Evolutionary conservation across 2,888 invertebrate genomes (phyloP).

Genomic region (Scotopteryx bipunctaria): DNA sequence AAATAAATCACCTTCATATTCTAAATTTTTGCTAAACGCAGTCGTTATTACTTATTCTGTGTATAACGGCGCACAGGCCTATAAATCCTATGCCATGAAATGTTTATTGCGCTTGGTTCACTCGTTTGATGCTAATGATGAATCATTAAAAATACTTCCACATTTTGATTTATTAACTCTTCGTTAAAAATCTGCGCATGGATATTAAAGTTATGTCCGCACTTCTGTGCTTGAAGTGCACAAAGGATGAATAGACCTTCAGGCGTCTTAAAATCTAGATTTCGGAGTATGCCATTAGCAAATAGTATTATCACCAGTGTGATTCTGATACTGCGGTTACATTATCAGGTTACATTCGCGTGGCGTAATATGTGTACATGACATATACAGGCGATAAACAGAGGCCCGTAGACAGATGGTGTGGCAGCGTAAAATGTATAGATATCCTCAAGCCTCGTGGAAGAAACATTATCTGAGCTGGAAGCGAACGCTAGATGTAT

Average conservation of each 20-base stretch:
- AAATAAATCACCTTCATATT: constrained; percentile 9
- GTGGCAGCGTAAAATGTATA: not conserved
- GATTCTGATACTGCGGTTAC: too few relatives aligned
- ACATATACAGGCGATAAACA: too few relatives aligned
- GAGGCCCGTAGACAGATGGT: too few relatives aligned
- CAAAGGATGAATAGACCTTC: too few relatives aligned
- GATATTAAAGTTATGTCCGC: not conserved
- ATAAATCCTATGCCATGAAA: constrained; percentile 23
- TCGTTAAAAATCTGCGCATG: not conserved
- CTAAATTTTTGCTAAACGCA: constrained; percentile 33
- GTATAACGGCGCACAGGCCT: constrained; percentile 13
- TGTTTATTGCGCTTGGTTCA: constrained; percentile 23
- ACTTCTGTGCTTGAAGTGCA: too few relatives aligned
- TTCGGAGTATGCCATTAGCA: too few relatives aligned
- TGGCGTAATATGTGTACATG: too few relatives aligned
- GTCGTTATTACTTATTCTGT: constrained; percentile 24
- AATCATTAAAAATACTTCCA: constrained; percentile 19
- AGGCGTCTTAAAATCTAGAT: too few relatives aligned
- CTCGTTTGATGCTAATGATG: constrained; percentile 20
- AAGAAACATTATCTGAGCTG: constrained; percentile 19
- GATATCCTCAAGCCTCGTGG: constrained; percentile 1
- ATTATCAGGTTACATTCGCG: too few relatives aligned
- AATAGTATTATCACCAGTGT: too few relatives aligned
- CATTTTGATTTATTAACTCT: constrained; percentile 11
- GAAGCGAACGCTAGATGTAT: constrained; percentile 24